Conservation (phyloP, 1,140 invertebrate species). For the Antheraea pernyi region DNA sequence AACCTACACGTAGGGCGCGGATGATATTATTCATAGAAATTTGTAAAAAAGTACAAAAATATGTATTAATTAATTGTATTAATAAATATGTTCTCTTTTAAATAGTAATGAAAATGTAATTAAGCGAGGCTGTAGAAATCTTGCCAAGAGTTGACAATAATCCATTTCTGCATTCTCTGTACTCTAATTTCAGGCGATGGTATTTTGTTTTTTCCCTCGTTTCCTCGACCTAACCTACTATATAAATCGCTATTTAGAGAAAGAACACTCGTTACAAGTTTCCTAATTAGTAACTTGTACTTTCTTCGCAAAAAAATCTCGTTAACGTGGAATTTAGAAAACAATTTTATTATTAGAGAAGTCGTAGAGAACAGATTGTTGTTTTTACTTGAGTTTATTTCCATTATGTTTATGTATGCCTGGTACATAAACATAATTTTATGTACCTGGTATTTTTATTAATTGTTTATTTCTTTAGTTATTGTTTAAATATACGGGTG, state of each 20-base stretch:
- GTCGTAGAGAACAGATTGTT: background rate
- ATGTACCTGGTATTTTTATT: background rate
- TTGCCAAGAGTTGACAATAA: background rate
- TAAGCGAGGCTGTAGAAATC: too few relatives aligned
- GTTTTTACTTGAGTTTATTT: conserved; percentile 9
- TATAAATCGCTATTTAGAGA: background rate
- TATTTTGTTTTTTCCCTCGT: background rate
- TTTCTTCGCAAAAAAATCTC: background rate
- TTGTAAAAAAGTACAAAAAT: too few relatives aligned
- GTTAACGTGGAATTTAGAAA: background rate
- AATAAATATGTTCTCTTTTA: too few relatives aligned
- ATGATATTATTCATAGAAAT: too few relatives aligned
- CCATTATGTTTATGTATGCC: conserved; percentile 1
- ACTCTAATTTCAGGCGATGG: background rate
- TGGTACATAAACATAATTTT: conserved; percentile 8
- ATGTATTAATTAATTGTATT: too few relatives aligned
- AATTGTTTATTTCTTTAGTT: too few relatives aligned
- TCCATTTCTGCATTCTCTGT: background rate
- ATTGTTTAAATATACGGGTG: too few relatives aligned
- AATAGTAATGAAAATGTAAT: too few relatives aligned
- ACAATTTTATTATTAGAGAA: background rate
- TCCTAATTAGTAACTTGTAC: background rate
- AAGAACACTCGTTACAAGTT: background rate
- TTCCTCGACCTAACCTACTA: background rate
- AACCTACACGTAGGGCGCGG: too few relatives aligned